Evolutionary conservation across 2,888 invertebrate species (phyloP), one percentile per base, ranked within the genome.

Genomic region (Lamellibrachia satsuma): DNA sequence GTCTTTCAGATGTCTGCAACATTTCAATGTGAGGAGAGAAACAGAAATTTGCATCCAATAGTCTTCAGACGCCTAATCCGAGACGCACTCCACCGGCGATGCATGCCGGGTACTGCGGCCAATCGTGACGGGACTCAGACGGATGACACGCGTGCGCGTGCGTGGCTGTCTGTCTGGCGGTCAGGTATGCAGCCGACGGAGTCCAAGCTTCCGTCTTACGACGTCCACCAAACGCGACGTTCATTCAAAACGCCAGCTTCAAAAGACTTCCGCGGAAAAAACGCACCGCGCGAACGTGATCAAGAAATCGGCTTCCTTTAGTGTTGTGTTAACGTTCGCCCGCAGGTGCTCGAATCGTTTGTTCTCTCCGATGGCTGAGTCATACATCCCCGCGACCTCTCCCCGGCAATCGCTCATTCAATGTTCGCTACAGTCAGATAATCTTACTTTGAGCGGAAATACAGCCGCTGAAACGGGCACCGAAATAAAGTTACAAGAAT

Each of bases 261-360:
- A 75, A 75, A 75, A 22, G 22, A 11, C 22, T 75, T 22, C 22
- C 75, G 4, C 15, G 22, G 22, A 75, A 75, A 75, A 75, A 75
- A n/a, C 22, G 75, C 75, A n/a, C 15, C 75, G 22, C 75, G 22
- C n/a, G 22, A 75, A 75, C n/a, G 75, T 75, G 15, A 75, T 75
- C 75, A 15, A 75, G 75, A 75, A 75, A 75, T 75, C 75, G 75
- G 75, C 75, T 75, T 75, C 75, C 75, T 75, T 75, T 75, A 75
- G 75, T 75, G 75, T 75, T 75, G 75, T 75, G 75, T 11, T 75
- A 75, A 75, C 75, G 75, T 75, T 75, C 22, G 6, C 75, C 75
- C 75, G 75, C 75, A 75, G 75, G 75, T 75, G 75, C 75, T 22
- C 75, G n/a, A 75, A 75, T 75, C 75, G 75, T 75, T 75, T 75